Evolutionary conservation across 2,113 vertebrate species (phyloP).

Genomic region (Carlito syrichta): DNA sequence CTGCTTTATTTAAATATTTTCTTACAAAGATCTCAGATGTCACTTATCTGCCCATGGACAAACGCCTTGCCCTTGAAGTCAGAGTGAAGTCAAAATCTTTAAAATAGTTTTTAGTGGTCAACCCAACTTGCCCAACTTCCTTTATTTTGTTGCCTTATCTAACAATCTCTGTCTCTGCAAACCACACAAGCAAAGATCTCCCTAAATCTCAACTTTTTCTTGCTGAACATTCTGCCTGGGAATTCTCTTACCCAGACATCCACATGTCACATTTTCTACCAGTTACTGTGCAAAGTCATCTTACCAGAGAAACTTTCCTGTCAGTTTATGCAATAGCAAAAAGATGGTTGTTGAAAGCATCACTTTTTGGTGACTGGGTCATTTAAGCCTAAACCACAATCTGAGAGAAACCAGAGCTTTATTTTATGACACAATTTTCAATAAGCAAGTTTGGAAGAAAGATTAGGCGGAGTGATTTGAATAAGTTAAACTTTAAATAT

Average conservation of each 20-base stretch:
- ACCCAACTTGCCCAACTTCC: background rate
- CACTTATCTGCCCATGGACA: background rate
- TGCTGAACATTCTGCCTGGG: background rate
- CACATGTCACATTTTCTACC: background rate
- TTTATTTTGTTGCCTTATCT: background rate
- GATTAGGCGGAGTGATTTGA: background rate
- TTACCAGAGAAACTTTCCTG: background rate
- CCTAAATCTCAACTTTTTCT: background rate
- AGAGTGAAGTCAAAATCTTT: background rate
- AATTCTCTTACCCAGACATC: background rate
- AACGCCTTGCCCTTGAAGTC: background rate
- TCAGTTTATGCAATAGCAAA: background rate
- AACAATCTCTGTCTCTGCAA: background rate
- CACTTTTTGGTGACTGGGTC: background rate
- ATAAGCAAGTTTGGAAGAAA: background rate
- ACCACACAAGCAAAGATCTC: background rate
- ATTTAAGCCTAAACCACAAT: background rate
- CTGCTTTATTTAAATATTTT: background rate
- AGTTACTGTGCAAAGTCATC: background rate
- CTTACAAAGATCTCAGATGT: background rate
- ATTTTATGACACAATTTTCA: background rate
- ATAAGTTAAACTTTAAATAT: background rate
- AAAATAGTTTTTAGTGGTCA: background rate
- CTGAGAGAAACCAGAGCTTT: background rate
- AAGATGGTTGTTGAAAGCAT: background rate